A percentile compares a stretch with the other conserved stretches of the same genome.
These are phyloP conservation scores for Erynnis tages DNA, from an alignment of 2,888 invertebrate species.

Conservation along the genomic window DNA sequence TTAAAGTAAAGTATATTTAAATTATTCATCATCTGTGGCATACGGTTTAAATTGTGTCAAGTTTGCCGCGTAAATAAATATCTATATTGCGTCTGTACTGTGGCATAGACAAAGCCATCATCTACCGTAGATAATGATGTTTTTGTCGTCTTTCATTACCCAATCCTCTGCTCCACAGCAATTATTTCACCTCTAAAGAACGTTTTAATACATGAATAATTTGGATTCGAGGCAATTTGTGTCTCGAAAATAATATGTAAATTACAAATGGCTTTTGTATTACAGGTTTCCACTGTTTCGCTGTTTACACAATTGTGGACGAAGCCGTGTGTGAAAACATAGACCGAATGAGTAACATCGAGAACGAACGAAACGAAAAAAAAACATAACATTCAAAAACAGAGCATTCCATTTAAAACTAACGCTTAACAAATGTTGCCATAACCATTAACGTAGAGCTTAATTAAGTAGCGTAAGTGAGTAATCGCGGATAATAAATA, in stretches of 20 bases:
- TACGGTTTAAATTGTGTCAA: slow-evolving; percentile 16
- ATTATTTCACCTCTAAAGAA: slow-evolving; percentile 47
- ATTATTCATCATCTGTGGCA: slow-evolving; percentile 16
- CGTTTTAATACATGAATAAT: slow-evolving; percentile 49
- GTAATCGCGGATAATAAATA: slow-evolving; percentile 44
- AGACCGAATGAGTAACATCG: slow-evolving; percentile 36
- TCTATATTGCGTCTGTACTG: slow-evolving; percentile 2
- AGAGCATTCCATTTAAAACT: slow-evolving; percentile 69
- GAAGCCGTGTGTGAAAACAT: slow-evolving; percentile 59
- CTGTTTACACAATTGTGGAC: slow-evolving; percentile 71
- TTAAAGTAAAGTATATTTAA: no score
- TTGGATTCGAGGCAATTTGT: slow-evolving; percentile 48
- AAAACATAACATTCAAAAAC: slow-evolving; percentile 47
- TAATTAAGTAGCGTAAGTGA: slow-evolving; percentile 42
- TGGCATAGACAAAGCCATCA: neutral
- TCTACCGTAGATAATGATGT: slow-evolving; percentile 15
- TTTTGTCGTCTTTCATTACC: slow-evolving; percentile 7
- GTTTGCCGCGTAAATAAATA: slow-evolving; percentile 2
- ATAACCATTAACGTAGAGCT: slow-evolving; percentile 61
- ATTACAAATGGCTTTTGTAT: slow-evolving; percentile 56
- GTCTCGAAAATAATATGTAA: slow-evolving; percentile 54
- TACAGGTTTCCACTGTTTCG: slow-evolving; percentile 38
- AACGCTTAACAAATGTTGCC: slow-evolving; percentile 68
- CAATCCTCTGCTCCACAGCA: slow-evolving; percentile 34
- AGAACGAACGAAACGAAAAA: slow-evolving; percentile 49